Evolutionary conservation across 2,113 vertebrate genomes (phyloP).

Genomic region (Pterophyllum scalare): DNA sequence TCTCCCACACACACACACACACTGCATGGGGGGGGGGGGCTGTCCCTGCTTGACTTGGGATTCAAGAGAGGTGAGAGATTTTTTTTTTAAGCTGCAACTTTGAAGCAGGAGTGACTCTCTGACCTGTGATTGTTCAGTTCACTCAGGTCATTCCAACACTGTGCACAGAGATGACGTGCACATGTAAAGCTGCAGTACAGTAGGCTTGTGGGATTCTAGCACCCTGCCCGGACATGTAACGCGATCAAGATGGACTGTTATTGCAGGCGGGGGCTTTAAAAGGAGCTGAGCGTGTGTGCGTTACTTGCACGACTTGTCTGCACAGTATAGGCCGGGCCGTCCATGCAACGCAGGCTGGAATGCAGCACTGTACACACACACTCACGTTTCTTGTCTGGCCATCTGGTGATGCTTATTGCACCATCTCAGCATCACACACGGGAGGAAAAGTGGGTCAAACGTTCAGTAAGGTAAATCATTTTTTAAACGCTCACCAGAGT

Average conservation of each 20-base stretch:
- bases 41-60: conserved; percentile 33
- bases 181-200: conserved; percentile 50
- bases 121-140: conserved; percentile 12
- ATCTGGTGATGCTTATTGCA: conserved; percentile 77
- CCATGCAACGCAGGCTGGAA: conserved; percentile 61
- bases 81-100: conserved; percentile 43
- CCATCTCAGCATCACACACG: conserved; percentile 57
- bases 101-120: conserved; percentile 43
- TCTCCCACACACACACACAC: conserved; percentile 7
- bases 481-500: conserved; percentile 63
- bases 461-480: conserved; percentile 74
- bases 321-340: conserved; percentile 64
- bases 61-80: conserved; percentile 61
- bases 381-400: conserved; percentile 67
- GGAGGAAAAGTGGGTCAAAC: conserved; percentile 71
- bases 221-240: conserved; percentile 59
- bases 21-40: conserved; percentile 60
- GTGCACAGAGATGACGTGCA: conserved; percentile 28
- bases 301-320: conserved; percentile 58
- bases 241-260: conserved; percentile 54
- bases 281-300: background rate
- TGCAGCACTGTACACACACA: conserved; percentile 55
- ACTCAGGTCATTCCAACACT: background rate
- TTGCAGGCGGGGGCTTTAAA: conserved; percentile 54
- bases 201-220: conserved; percentile 37